A percentile compares a stretch with the other conserved stretches of the same genome.
These are phyloP conservation scores for Turritopsis dohrnii DNA, from an alignment of 30 jellyfish, hydroid and myxozoan species.

Conservation along the genomic window DNA sequence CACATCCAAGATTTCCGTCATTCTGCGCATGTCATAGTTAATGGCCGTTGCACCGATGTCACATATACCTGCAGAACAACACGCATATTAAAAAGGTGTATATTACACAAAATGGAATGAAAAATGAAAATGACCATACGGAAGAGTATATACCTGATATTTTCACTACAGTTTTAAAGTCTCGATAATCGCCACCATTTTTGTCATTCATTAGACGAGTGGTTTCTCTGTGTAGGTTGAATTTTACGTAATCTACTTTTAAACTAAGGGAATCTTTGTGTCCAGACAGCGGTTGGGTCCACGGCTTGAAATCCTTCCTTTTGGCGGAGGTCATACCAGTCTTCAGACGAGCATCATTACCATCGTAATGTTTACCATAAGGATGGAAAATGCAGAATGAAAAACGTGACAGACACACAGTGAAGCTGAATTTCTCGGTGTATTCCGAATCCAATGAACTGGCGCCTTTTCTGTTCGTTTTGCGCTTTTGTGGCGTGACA, in stretches of 20 bases:
- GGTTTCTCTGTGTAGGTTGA: conserved; percentile 67
- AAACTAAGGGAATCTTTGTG: conserved; percentile 87
- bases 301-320: conserved; percentile 52
- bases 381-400: conserved; percentile 95
- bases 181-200: background rate
- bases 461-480: background rate
- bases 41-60: conserved; percentile 95
- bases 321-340: conserved; percentile 67
- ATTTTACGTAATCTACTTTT: conserved; percentile 81
- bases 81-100: background rate
- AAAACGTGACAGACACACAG: conserved; percentile 81
- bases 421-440: conserved; percentile 52
- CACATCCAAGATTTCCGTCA: conserved; percentile 84
- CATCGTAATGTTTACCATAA: conserved; percentile 84
- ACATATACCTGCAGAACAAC: conserved; percentile 55
- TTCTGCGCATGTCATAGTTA: conserved; percentile 92
- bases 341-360: conserved; percentile 58
- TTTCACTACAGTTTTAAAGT: conserved; percentile 61
- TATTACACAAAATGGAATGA: background rate
- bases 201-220: conserved; percentile 3
- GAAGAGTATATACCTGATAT: conserved; percentile 59
- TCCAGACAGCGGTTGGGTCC: conserved; percentile 87
- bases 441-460: conserved; percentile 23
- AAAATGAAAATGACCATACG: background rate
- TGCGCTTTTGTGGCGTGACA: conserved; percentile 38